Conservation (phyloP, 2,113 vertebrate species). For the Pluvialis apricaria region DNA sequence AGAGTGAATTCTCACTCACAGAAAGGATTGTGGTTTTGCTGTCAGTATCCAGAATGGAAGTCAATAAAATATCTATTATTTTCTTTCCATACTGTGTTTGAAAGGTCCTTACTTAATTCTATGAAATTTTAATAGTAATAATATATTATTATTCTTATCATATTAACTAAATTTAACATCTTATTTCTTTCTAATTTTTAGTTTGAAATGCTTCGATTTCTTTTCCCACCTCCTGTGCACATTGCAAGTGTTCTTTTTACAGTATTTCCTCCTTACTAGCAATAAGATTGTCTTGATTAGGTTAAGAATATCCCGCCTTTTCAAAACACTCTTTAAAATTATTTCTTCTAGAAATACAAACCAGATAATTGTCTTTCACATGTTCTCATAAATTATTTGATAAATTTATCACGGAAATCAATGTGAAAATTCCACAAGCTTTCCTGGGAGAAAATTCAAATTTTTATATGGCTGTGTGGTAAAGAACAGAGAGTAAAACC, state of each 20-base stretch:
- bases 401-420: not conserved
- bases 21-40: not conserved
- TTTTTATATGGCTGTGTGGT: not conserved
- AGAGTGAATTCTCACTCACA: not conserved
- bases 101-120: not conserved
- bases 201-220: not conserved
- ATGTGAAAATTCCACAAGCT: not conserved
- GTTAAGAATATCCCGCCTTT: not conserved
- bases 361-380: not conserved
- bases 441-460: not conserved
- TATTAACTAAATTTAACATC: not conserved
- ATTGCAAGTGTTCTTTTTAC: not conserved
- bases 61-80: not conserved
- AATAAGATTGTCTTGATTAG: not conserved
- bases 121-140: not conserved
- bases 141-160: not conserved
- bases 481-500: not conserved
- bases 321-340: not conserved
- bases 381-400: not conserved
- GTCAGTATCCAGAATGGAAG: not conserved
- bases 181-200: not conserved
- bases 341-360: not conserved
- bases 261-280: not conserved
- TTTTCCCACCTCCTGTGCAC: not conserved
- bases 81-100: not conserved